Percentiles rank a stretch among this genome's conserved stretches.
These are phyloP conservation scores for Bolborhynchus lineola DNA, from an alignment of 2,113 vertebrate genomes.

Conservation along the genomic window DNA sequence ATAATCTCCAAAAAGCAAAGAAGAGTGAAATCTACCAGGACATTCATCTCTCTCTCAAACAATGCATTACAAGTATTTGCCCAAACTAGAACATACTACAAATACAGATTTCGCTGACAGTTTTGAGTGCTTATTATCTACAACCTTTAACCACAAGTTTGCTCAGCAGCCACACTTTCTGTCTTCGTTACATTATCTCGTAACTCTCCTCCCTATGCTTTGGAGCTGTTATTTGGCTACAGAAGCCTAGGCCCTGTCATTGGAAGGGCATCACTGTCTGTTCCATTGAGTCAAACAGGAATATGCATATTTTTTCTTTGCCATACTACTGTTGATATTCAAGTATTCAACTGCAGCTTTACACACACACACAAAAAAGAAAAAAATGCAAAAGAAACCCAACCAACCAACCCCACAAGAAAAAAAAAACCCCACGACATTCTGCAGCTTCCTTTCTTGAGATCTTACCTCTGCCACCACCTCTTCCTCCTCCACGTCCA, in stretches of 20 bases:
- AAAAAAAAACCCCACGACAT: background rate
- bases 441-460: background rate
- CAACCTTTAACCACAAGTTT: background rate
- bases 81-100: background rate
- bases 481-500: slow-evolving; percentile 81
- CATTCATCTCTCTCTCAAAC: background rate
- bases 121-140: background rate
- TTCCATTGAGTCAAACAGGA: background rate
- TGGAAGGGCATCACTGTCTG: background rate
- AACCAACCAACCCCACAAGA: background rate
- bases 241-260: background rate
- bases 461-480: slow-evolving; percentile 82
- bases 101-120: background rate
- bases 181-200: background rate
- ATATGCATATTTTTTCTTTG: background rate
- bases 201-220: background rate
- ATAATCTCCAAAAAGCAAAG: background rate
- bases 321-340: background rate
- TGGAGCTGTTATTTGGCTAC: background rate
- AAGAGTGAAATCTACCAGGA: too few relatives aligned
- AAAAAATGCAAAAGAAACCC: background rate
- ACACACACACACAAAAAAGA: background rate
- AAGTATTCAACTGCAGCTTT: background rate
- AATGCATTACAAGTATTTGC: background rate
- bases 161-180: background rate